Evolutionary conservation across 2,797 vertebrate species (phyloP), one percentile per base, ranked within the genome.

Genomic region (Leuciscus waleckii): DNA sequence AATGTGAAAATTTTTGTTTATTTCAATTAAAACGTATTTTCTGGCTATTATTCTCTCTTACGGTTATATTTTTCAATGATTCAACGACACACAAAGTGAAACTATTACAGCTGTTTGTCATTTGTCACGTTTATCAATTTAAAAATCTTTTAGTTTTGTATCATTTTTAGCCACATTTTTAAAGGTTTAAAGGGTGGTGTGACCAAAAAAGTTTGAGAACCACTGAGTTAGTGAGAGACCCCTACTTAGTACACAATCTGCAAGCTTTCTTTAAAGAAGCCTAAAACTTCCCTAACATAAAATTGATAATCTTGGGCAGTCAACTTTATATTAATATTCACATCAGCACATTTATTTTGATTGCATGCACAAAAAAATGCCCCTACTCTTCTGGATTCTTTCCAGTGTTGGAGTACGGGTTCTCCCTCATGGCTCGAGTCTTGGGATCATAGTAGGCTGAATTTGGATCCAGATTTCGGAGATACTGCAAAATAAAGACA

Each of bases 371-470:
- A 37, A 10, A 16, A 16, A 74, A 67, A 68, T 2, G 13, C 61
- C 96, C 98, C 90, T 94, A 99, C 98, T 99, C 98, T 4, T 99
- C 98, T 81, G 98, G 96, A 91, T 96, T 98, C 94, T 97, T 98
- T 90, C 98, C 98, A 13, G 97, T 97, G 91, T 98, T 99, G 86
- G 96, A 94, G 87, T 99, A 99, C 0, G 98, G 98, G 90, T 99
- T 99, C 91, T 99, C 98, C 86, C 98, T 97, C 98, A 99, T 99
- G 1, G 98, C 97, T 93, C 98, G 97, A 1, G 98, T 99, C 95
- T 99, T 99, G 81, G 98, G 98, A 93, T 99, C 98, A 29, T 99
- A 99, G 88, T 99, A 99, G 75, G 98, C 98, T 17, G 98, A 99
- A 91, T 99, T 99, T 90, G 98, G 98, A 95, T 99, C 98, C 89